These are phyloP conservation scores for Vanessa tameamea DNA, from an alignment of 1,140 invertebrate species.

Conservation along the genomic window DNA sequence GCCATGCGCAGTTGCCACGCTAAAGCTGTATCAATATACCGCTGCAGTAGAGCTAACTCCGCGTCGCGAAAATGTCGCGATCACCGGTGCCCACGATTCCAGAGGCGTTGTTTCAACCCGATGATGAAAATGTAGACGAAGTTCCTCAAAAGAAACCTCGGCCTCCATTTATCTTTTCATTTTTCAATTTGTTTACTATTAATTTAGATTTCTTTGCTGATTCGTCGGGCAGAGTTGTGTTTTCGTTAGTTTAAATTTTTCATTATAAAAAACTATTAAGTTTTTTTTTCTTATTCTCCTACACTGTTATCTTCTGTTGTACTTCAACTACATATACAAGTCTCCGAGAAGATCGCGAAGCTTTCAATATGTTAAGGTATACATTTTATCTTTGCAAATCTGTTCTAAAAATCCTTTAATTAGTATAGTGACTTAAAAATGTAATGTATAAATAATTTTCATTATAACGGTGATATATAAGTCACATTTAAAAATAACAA, in stretches of 20 bases:
- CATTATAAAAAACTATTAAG: neutral
- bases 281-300: conserved; percentile 18
- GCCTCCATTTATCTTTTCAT: conserved; percentile 10
- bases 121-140: neutral
- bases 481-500: no score
- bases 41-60: conserved; percentile 2
- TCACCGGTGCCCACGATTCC: conserved; percentile 3
- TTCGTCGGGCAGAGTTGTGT: conserved; percentile 29
- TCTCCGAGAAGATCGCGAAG: no score
- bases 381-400: no score
- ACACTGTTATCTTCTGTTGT: no score
- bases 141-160: neutral
- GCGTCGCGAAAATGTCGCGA: conserved; percentile 17
- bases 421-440: no score
- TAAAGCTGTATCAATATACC: neutral
- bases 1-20: conserved; percentile 10
- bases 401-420: no score
- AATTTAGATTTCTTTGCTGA: conserved; percentile 29
- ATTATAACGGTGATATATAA: no score
- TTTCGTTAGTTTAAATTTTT: conserved; percentile 24
- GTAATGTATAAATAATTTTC: no score
- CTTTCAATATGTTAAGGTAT: no score
- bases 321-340: no score
- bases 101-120: conserved; percentile 2
- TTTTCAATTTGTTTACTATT: conserved; percentile 32